A percentile compares a stretch with the other conserved stretches of the same genome.
Evolutionary conservation across 2,797 vertebrate species (phyloP).

Genomic region (Cyclura pinguis): DNA sequence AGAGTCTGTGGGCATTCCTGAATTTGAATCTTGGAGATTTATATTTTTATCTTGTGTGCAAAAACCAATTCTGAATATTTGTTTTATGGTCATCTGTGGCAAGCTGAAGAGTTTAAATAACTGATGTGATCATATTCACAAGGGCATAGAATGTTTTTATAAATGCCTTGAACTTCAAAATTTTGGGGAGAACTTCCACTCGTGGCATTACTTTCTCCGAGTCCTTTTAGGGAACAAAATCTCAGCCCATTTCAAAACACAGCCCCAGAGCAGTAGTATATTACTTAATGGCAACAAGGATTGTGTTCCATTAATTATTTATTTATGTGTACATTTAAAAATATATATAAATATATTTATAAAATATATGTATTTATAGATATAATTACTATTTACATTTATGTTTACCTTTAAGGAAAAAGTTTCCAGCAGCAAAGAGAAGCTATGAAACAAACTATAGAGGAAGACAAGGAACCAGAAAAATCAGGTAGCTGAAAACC

Average conservation of each 20-base stretch:
- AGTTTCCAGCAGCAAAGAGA: conserved; percentile 98
- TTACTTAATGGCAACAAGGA: background rate
- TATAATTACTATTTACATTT: conserved; percentile 34
- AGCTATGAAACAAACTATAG: conserved; percentile 95
- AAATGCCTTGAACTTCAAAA: background rate
- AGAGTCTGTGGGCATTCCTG: background rate
- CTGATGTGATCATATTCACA: background rate
- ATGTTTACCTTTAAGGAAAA: conserved; percentile 84
- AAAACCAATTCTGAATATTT: background rate
- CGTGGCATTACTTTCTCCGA: background rate
- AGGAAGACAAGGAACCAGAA: conserved; percentile 91
- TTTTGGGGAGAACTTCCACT: background rate
- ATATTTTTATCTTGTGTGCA: background rate
- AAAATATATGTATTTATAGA: too few relatives aligned
- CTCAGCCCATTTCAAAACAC: background rate
- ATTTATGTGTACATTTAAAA: conserved; percentile 65
- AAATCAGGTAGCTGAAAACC: conserved; percentile 81
- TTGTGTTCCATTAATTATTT: conserved; percentile 32
- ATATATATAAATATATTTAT: too few relatives aligned
- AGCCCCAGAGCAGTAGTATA: background rate
- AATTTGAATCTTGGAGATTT: background rate
- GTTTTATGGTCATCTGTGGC: background rate
- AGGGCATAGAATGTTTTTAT: background rate
- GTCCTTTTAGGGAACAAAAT: background rate
- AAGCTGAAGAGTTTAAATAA: background rate